Evolutionary conservation across 2,888 invertebrate species (phyloP).

Genomic region (Scaeva pyrastri): DNA sequence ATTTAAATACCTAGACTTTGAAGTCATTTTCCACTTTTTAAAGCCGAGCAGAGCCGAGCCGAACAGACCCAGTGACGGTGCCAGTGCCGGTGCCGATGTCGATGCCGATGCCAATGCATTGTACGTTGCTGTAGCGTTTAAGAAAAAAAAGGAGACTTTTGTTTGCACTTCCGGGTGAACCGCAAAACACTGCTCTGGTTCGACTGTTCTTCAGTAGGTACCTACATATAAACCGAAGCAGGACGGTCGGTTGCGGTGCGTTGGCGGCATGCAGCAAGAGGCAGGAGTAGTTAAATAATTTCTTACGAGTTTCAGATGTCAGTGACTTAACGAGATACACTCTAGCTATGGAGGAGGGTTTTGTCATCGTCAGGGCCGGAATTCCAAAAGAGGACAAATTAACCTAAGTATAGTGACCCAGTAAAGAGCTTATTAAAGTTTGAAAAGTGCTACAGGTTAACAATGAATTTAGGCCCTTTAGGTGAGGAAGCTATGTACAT

Average conservation of each 20-base stretch:
- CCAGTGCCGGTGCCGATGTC: conserved; percentile 14
- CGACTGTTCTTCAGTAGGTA: conserved; percentile 26
- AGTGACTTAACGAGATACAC: conserved; percentile 43
- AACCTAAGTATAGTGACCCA: too few relatives aligned
- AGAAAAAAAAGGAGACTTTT: conserved; percentile 32
- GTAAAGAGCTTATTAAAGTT: too few relatives aligned
- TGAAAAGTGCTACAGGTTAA: too few relatives aligned
- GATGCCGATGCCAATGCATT: conserved; percentile 44
- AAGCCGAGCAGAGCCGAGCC: conserved; percentile 5
- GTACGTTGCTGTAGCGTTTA: neutral
- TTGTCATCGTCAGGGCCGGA: conserved; percentile 13
- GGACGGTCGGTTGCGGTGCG: neutral
- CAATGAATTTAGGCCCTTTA: too few relatives aligned
- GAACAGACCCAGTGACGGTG: conserved; percentile 11
- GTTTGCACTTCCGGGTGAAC: conserved; percentile 71
- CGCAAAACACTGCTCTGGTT: conserved; percentile 57
- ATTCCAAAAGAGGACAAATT: too few relatives aligned
- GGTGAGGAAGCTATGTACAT: too few relatives aligned
- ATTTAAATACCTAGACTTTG: conserved; percentile 69
- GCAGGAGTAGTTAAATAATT: conserved; percentile 53
- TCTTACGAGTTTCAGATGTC: conserved; percentile 61
- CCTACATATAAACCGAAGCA: neutral
- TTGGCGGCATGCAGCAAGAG: conserved; percentile 11
- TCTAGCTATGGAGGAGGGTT: neutral
- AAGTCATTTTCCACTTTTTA: conserved; percentile 49